Evolutionary conservation across 1,140 invertebrate species (phyloP).

Genomic region (Trichonephila clavata): DNA sequence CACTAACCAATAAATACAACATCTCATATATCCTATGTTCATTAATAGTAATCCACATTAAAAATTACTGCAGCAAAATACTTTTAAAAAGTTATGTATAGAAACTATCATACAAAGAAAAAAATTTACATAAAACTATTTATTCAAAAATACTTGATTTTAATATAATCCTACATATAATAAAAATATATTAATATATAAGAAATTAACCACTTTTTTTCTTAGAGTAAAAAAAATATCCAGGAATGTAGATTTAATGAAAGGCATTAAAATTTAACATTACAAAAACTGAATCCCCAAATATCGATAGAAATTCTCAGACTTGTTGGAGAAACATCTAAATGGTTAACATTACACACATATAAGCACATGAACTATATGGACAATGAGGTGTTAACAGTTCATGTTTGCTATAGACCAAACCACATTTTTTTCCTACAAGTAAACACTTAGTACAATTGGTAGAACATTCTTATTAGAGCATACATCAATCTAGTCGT

Average conservation of each 20-base stretch:
- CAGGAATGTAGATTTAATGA: neutral
- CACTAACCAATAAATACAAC: conserved; percentile 17
- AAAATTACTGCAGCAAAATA: neutral
- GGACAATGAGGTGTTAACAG: neutral
- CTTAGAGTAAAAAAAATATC: neutral
- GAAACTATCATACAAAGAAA: neutral
- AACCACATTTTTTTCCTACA: neutral
- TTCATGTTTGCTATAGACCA: neutral
- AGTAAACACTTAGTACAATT: neutral
- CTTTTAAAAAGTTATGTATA: neutral
- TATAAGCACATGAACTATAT: neutral
- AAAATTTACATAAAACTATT: neutral
- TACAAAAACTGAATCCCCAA: neutral
- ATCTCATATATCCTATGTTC: neutral
- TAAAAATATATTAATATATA: neutral
- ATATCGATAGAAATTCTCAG: neutral
- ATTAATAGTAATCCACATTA: neutral
- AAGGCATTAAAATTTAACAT: neutral
- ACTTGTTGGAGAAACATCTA: neutral
- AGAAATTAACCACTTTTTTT: neutral
- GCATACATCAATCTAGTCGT: neutral
- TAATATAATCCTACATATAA: neutral
- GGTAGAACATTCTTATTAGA: neutral
- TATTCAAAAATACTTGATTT: neutral
- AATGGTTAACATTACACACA: neutral